Evolutionary conservation across 2,888 invertebrate genomes (phyloP), one percentile per base, ranked within the genome.

Genomic region (Calameuta filiformis): DNA sequence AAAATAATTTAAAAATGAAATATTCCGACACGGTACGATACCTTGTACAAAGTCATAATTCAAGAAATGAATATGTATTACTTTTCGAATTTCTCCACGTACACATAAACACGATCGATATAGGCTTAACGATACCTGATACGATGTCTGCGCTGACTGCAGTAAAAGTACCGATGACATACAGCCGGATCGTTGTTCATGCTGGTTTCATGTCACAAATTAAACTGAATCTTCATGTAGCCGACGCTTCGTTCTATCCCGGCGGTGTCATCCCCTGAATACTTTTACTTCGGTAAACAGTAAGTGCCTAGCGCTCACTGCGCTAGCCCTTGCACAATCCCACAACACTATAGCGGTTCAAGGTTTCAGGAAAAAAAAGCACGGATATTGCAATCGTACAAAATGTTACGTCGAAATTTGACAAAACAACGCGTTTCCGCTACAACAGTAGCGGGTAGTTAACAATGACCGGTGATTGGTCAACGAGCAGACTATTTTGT

Each of bases 81-180:
- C 56, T 56, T 56, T 56, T 23, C 23, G 56, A 9, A 9, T 56
- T 23, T 56, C 56, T 23, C 56, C 1, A 6, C 9, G 40, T 56
- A 9, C 23, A 56, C 9, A 23, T 56, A 56, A 6, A 23, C 9
- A 56, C 9, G 23, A 56, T 56, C 23, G 56, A 56, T 56, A 9
- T 9, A 56, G 2, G 9, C 56, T 9, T 56, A 23, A 56, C 15
- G 34, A 69, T 90, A 90, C 90, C 91, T 89, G 82, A 88, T 83
- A 34, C 90, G 89, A 69, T 89, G 88, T 71, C 90, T 86, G 79
- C 90, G 87, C 82, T 91, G 90, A 77, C 91, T 91, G 83, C 86
- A 89, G 83, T 91, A 91, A 83, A 91, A 91, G 80, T 91, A 90
- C 80, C 87, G 89, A 69, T 83, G 88, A 82, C 89, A 90, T 80